phyloP scores from a whole-genome alignment of 2,113 vertebrate genomes.

The Epinephelus cyanopodus region DNA sequence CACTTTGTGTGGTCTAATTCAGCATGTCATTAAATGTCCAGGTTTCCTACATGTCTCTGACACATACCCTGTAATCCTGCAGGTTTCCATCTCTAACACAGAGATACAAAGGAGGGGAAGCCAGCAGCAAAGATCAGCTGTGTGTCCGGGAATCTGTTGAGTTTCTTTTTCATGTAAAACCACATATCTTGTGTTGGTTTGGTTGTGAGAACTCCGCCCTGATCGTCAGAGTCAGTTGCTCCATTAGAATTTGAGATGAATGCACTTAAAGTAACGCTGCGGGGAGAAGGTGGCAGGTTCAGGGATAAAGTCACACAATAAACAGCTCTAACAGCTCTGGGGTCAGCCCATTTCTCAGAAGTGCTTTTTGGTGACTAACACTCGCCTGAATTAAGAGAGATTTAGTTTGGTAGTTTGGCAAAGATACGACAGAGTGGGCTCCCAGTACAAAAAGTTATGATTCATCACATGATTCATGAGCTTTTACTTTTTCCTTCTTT shows the following conservation, averaged over 20 bases:
- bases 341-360: not conserved
- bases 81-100: not conserved
- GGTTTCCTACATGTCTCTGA: not conserved
- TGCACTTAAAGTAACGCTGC: not conserved
- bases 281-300: not conserved
- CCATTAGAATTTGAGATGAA: not conserved
- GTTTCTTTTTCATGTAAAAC: not conserved
- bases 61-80: not conserved
- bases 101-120: too few relatives aligned
- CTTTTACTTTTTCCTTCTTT: not conserved
- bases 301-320: not conserved
- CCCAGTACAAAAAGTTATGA: not conserved
- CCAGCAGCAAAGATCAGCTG: not conserved
- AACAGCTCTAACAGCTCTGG: not conserved
- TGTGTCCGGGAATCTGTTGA: not conserved
- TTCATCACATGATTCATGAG: not conserved
- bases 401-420: not conserved
- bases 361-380: not conserved
- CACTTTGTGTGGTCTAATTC: not conserved
- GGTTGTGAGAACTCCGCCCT: not conserved
- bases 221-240: not conserved
- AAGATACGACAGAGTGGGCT: not conserved
- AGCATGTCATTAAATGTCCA: not conserved
- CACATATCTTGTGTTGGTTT: not conserved
- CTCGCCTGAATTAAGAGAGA: not conserved